Conservation (phyloP, 1,140 invertebrate species). For the Forficula auricularia region DNA sequence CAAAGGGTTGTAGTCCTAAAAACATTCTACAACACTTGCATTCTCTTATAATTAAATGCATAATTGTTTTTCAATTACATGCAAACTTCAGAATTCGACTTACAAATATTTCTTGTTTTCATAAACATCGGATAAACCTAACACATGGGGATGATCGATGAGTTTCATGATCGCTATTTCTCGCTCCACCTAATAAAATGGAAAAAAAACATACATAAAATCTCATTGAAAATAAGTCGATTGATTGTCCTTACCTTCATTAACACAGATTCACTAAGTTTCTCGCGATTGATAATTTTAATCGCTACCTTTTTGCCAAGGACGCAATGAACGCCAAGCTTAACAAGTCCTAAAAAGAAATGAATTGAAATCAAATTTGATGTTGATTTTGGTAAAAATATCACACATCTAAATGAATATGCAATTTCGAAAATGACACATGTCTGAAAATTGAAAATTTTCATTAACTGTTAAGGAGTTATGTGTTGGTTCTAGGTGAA, state of each 20-base stretch:
- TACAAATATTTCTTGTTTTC: constrained; percentile 99
- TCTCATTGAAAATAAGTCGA: neutral
- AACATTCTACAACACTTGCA: too few relatives aligned
- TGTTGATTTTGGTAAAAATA: too few relatives aligned
- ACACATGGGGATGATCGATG: constrained; percentile 97
- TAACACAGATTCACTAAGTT: constrained; percentile 95
- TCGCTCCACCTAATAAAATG: constrained; percentile 71
- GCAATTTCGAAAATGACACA: too few relatives aligned
- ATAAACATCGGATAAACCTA: constrained; percentile 95
- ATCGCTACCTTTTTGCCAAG: constrained; percentile 97
- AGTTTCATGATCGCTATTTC: constrained; percentile 99
- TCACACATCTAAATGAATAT: too few relatives aligned
- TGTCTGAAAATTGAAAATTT: too few relatives aligned
- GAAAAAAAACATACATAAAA: neutral
- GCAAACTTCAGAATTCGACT: too few relatives aligned
- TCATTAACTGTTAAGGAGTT: too few relatives aligned
- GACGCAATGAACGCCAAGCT: constrained; percentile 94
- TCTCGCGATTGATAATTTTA: constrained; percentile 99
- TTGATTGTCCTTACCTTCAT: constrained; percentile 73
- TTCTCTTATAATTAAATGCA: neutral
- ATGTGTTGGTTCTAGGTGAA: too few relatives aligned
- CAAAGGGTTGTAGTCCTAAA: too few relatives aligned
- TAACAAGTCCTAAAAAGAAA: constrained; percentile 80
- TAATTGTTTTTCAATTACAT: constrained; percentile 4
- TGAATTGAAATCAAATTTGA: too few relatives aligned